Conservation (phyloP, 2,888 invertebrate genomes). For the Cheilosia impressa region DNA sequence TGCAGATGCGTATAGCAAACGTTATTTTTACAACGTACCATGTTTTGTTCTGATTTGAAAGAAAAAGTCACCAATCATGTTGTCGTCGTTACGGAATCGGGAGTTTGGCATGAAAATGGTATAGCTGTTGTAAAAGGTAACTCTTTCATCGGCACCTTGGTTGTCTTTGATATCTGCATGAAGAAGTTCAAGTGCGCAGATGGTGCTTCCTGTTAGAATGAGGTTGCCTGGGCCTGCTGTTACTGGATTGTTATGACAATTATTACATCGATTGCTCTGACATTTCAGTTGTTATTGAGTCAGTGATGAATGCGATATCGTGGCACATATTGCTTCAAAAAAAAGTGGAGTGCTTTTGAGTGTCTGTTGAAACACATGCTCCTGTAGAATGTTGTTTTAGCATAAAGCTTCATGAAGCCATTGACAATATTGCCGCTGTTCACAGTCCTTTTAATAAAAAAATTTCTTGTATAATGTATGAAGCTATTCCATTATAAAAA, state of each 20-base stretch:
- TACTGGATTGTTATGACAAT: constrained; percentile 6
- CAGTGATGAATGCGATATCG: not conserved
- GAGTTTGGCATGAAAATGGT: constrained; percentile 1
- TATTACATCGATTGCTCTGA: constrained; percentile 23
- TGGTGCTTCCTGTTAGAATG: not conserved
- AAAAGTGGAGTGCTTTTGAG: not conserved
- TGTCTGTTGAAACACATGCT: not conserved
- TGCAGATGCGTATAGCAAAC: not conserved
- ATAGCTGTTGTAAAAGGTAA: not conserved
- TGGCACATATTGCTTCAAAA: not conserved
- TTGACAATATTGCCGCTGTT: not conserved
- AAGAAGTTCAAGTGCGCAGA: constrained; percentile 52
- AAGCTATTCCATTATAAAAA: not conserved
- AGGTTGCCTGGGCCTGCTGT: constrained; percentile 1
- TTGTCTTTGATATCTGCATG: constrained; percentile 17
- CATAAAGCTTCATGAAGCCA: not conserved
- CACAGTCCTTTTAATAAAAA: not conserved
- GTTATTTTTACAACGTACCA: constrained; percentile 24
- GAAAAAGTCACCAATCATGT: constrained; percentile 2
- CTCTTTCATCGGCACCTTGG: not conserved
- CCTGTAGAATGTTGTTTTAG: too few relatives aligned
- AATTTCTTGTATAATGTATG: not conserved
- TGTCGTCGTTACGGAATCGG: not conserved
- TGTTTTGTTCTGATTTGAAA: constrained; percentile 33
- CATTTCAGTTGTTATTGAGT: constrained; percentile 8